Percentiles rank a stretch among this genome's conserved stretches.
Evolutionary conservation across 2,888 invertebrate species (phyloP).

Genomic region (Spialia ferax): DNA sequence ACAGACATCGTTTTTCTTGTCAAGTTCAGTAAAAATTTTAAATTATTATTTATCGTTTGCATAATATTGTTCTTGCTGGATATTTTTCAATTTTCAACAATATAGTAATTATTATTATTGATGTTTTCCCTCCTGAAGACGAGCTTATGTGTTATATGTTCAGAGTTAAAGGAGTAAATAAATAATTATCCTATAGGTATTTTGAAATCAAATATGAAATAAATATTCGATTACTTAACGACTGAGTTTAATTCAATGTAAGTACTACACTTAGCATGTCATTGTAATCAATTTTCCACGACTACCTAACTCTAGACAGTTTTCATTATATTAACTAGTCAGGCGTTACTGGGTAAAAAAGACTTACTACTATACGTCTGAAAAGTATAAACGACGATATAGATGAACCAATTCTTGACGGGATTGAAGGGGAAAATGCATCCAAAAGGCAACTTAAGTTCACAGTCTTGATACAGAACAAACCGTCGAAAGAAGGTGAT

Average conservation of each 20-base stretch:
- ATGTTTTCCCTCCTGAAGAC: too few relatives aligned
- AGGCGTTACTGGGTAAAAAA: not conserved
- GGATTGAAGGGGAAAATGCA: conserved; percentile 63
- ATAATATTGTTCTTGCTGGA: not conserved
- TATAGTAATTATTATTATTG: too few relatives aligned
- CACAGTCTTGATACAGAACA: conserved; percentile 55
- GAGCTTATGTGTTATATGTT: too few relatives aligned
- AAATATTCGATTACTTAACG: too few relatives aligned
- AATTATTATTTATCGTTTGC: not conserved
- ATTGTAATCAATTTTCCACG: too few relatives aligned
- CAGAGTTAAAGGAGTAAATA: too few relatives aligned
- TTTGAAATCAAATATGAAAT: too few relatives aligned
- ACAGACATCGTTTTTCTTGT: conserved; percentile 1
- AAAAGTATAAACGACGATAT: conserved; percentile 59
- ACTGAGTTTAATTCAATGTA: too few relatives aligned
- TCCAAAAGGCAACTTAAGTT: conserved; percentile 58
- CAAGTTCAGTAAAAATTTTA: not conserved
- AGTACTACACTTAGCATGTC: too few relatives aligned
- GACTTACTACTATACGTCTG: conserved; percentile 63
- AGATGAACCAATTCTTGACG: conserved; percentile 56
- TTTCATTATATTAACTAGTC: too few relatives aligned
- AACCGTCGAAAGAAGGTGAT: conserved; percentile 54
- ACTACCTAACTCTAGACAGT: too few relatives aligned
- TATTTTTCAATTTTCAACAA: not conserved
- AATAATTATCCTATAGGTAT: too few relatives aligned